Evolutionary conservation across 30 jellyfish, hydroid and myxozoan genomes (phyloP).

Genomic region (Turritopsis rubra): DNA sequence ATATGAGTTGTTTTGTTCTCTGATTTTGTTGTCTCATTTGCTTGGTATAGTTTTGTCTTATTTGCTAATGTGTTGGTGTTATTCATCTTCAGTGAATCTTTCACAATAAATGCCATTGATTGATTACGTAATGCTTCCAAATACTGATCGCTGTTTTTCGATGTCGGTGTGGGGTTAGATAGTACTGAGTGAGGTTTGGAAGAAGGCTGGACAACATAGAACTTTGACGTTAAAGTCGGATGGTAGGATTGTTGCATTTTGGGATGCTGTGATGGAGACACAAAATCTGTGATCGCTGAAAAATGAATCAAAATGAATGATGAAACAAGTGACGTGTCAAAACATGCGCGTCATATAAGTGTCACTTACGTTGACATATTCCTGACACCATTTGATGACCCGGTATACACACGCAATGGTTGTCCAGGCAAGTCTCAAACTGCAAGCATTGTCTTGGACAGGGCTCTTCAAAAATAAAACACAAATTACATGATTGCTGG

Average conservation of each 20-base stretch:
- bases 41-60: neutral
- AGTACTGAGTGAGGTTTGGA: neutral
- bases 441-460: constrained; percentile 25
- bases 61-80: no score
- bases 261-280: no score
- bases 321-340: neutral
- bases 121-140: no score
- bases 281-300: neutral
- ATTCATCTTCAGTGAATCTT: no score
- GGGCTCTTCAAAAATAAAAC: constrained; percentile 3
- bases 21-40: neutral
- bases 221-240: neutral
- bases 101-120: no score
- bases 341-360: neutral
- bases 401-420: constrained; percentile 28
- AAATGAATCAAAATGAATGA: neutral
- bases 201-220: neutral
- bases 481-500: neutral
- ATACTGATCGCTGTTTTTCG: no score
- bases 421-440: constrained; percentile 24
- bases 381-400: constrained; percentile 17
- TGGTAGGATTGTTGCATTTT: neutral
- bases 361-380: constrained; percentile 21
- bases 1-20: neutral
- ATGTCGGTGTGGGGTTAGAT: neutral